Evolutionary conservation across 2,888 invertebrate species (phyloP).

Genomic region (Hermodice carunculata): DNA sequence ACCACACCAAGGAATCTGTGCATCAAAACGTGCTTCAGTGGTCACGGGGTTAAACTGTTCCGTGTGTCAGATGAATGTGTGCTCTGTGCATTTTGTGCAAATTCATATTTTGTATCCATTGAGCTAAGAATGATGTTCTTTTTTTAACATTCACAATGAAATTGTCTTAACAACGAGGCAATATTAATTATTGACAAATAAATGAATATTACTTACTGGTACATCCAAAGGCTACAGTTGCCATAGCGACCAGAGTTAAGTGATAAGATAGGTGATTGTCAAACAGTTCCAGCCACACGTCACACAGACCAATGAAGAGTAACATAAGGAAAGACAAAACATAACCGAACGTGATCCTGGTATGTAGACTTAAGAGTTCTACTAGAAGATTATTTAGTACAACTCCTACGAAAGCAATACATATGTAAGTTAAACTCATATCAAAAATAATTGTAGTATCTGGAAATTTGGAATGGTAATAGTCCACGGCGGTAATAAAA

Average conservation of each 20-base stretch:
- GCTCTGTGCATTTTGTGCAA: too few species aligned
- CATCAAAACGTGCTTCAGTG: too few species aligned
- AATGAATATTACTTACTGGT: constrained; percentile 43
- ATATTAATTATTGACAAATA: neutral
- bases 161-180: neutral
- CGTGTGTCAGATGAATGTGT: too few species aligned
- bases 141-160: too few species aligned
- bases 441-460: constrained; percentile 90
- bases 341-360: constrained; percentile 91
- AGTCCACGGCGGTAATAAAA: constrained; percentile 94
- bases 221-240: constrained; percentile 42
- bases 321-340: constrained; percentile 85
- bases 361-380: constrained; percentile 79
- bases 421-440: constrained; percentile 92
- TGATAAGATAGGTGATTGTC: constrained; percentile 83
- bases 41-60: too few species aligned
- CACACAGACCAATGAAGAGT: constrained; percentile 86
- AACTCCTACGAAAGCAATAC: constrained; percentile 90
- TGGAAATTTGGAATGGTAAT: constrained; percentile 80
- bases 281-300: constrained; percentile 89
- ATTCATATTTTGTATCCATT: too few species aligned
- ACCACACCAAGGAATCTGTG: too few species aligned
- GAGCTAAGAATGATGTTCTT: too few species aligned
- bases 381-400: constrained; percentile 87
- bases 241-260: constrained; percentile 35